Evolutionary conservation across 2,797 vertebrate species (phyloP), one percentile per base, ranked within the genome.

Genomic region (Phoxinus dragarum): DNA sequence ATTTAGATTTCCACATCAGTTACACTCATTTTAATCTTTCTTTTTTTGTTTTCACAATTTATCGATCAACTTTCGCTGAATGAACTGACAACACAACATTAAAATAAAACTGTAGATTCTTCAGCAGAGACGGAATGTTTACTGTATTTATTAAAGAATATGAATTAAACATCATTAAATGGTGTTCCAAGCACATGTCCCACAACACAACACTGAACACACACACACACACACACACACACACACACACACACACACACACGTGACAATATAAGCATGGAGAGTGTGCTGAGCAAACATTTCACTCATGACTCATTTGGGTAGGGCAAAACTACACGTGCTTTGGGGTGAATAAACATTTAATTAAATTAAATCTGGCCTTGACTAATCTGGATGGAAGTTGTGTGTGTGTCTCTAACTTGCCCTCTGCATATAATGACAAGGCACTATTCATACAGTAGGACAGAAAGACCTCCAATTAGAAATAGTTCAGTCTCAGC

Each of bases 401-500:
- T 59, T 52, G 14, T 49, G 71, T 49, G 71, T 64, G 16, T 38
- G 19, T 64, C 11, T 36, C n/a, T 67, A 27, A 40, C 10, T 77
- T 84, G 64, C n/a, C 49, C 82, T 68, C 64, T 23, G 1, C 34
- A 69, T 8, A 19, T 17, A 52, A 66, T 27, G 64, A 34, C 73
- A 69, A 42, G 23, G 56, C 59, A 16, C 19, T 68, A 47, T 44
- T 69, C 36, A 76, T 66, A 66, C 42, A 84, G 44, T 36, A 12
- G 59, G 82, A 76, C 74, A 78, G 49, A 56, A 78, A 78, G 47
- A 27, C 66, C 7, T 75, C 6, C 23, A 19, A 27, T 82, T 64
- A 61, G 36, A 44, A 38, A 56, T 36, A 84, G 83, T 84, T 84
- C 83, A 84, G n/a, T n/a, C 49, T 78, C 19, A 84, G 75, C 83